Conservation (phyloP, 2,797 vertebrate species). For the Phaenicophaeus curvirostris region DNA sequence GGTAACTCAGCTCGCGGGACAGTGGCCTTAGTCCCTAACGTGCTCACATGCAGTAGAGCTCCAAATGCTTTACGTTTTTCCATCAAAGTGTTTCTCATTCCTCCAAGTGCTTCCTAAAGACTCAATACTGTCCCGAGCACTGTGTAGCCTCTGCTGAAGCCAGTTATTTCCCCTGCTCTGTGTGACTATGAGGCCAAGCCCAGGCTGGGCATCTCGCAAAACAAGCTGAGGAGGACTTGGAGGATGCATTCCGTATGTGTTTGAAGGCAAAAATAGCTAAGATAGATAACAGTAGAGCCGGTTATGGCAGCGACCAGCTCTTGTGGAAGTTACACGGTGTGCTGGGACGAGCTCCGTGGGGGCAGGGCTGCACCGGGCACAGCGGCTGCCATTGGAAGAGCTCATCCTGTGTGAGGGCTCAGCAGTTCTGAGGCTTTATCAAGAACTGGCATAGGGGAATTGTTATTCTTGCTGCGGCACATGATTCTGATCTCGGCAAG, state of each 20-base stretch:
- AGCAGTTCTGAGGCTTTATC: neutral
- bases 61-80: neutral
- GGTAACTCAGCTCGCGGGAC: neutral
- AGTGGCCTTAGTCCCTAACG: neutral
- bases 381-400: neutral
- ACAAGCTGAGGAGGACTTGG: neutral
- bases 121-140: neutral
- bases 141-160: neutral
- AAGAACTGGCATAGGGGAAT: neutral
- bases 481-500: slow-evolving; percentile 19
- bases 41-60: neutral
- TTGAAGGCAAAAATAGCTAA: neutral
- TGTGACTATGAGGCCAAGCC: neutral
- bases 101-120: neutral
- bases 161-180: neutral
- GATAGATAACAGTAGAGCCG: neutral
- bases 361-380: neutral
- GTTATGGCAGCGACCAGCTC: neutral
- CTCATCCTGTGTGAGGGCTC: slow-evolving; percentile 4
- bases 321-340: neutral
- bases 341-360: neutral
- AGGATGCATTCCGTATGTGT: neutral
- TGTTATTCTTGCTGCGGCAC: neutral
- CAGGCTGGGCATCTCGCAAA: neutral
- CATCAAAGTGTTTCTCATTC: neutral